Evolutionary conservation across 2,888 invertebrate genomes (phyloP).

Genomic region (Conomelus anceps): DNA sequence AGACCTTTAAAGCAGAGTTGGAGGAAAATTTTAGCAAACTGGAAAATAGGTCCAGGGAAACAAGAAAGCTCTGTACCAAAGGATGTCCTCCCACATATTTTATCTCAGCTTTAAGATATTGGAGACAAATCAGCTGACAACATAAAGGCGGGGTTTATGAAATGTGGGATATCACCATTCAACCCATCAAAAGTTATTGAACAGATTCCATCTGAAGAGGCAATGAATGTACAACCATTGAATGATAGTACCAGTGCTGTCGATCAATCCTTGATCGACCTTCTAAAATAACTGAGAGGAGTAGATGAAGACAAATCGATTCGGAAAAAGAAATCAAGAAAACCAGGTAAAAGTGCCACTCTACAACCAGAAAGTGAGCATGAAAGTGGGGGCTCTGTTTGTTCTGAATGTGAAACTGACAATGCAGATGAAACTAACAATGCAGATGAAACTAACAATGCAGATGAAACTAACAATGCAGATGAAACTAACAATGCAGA

Average conservation of each 20-base stretch:
- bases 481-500: no score
- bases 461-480: no score
- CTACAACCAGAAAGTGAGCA: neutral
- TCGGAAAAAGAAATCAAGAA: neutral
- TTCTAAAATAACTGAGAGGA: neutral
- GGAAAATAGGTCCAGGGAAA: conserved; percentile 22
- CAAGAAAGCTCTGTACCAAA: conserved; percentile 20
- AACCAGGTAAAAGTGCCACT: neutral
- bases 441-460: no score
- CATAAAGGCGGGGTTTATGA: conserved; percentile 21
- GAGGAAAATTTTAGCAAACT: conserved; percentile 31
- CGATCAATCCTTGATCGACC: neutral
- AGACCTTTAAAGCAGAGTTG: conserved; percentile 35
- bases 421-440: no score
- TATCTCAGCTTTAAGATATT: conserved; percentile 6
- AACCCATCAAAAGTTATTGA: conserved; percentile 6
- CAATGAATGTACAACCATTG: neutral
- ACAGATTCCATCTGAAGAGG: neutral
- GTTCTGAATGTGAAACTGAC: no score
- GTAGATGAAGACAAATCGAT: neutral
- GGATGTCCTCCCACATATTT: conserved; percentile 14
- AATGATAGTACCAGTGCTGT: neutral
- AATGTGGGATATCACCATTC: conserved; percentile 22
- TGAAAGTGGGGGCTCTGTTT: no score
- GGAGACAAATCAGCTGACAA: conserved; percentile 14